phyloP scores from a whole-genome alignment of 2,113 vertebrate species.

The Malurus melanocephalus region DNA sequence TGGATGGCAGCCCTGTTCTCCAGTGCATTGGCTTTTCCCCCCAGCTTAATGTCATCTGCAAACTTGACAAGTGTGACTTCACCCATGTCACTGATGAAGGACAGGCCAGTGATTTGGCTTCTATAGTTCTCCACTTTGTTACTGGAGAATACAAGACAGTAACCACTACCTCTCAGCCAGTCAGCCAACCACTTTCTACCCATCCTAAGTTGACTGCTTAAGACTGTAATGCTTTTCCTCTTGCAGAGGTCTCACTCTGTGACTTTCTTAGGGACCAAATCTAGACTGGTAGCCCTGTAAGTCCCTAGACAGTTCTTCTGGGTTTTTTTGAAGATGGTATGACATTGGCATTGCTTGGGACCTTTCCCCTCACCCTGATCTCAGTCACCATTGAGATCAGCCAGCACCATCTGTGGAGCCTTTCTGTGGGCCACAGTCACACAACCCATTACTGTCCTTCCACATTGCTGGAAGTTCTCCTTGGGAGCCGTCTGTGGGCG shows the following conservation, averaged over 20 bases:
- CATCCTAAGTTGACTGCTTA: neutral
- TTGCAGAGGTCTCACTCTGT: neutral
- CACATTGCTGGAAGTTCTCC: neutral
- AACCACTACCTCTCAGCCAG: neutral
- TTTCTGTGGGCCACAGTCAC: neutral
- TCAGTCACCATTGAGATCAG: neutral
- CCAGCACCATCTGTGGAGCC: neutral
- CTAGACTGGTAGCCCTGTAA: neutral
- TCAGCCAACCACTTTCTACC: neutral
- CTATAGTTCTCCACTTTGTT: neutral
- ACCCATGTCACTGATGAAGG: neutral
- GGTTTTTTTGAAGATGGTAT: neutral
- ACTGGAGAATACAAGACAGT: neutral
- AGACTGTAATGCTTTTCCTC: neutral
- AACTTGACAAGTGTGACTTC: neutral
- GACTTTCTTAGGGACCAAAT: neutral
- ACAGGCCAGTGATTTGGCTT: neutral
- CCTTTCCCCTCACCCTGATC: rapidly evolving
- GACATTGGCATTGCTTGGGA: neutral
- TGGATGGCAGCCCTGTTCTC: neutral
- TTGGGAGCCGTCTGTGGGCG: rapidly evolving
- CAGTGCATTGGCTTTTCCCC: rapidly evolving
- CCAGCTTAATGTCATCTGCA: neutral
- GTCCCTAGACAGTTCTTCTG: neutral
- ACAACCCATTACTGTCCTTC: neutral